Evolutionary conservation across 2,888 invertebrate species (phyloP).

Genomic region (Drosophila mettleri): DNA sequence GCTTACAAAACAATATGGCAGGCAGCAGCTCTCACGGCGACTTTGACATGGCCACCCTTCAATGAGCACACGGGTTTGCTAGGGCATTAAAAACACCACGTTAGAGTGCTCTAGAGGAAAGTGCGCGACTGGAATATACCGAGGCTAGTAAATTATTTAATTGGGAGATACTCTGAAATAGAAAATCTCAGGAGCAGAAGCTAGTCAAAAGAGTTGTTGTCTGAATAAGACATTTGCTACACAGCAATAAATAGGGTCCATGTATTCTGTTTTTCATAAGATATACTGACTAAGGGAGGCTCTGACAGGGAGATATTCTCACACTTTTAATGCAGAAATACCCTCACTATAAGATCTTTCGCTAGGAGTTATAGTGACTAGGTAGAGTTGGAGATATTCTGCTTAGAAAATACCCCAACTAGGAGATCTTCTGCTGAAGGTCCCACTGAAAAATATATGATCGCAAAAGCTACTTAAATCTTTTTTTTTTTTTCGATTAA

Average conservation of each 20-base stretch:
- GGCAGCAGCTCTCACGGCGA: slow-evolving; percentile 38
- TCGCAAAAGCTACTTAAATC: too few relatives aligned
- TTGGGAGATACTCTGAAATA: not conserved
- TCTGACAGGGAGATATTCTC: not conserved
- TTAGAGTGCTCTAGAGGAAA: not conserved
- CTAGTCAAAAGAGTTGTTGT: not conserved
- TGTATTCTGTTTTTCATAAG: too few relatives aligned
- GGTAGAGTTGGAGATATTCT: not conserved
- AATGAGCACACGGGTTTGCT: not conserved
- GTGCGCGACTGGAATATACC: not conserved
- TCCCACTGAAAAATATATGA: too few relatives aligned
- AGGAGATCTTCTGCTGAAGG: not conserved
- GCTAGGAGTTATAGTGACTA: not conserved
- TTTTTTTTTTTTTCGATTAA: too few relatives aligned
- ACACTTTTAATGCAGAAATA: not conserved
- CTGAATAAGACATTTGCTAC: not conserved
- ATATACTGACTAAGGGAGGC: not conserved
- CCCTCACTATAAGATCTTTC: not conserved
- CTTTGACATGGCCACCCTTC: slow-evolving; percentile 18
- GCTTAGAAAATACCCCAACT: not conserved
- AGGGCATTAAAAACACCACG: slow-evolving; percentile 1
- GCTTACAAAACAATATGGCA: slow-evolving; percentile 61
- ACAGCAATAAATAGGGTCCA: too few relatives aligned
- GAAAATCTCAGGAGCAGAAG: too few relatives aligned
- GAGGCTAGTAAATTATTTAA: not conserved